These are phyloP conservation scores for Erinaceus europaeus DNA, from an alignment of 2,113 vertebrate genomes.

Conservation along the genomic window DNA sequence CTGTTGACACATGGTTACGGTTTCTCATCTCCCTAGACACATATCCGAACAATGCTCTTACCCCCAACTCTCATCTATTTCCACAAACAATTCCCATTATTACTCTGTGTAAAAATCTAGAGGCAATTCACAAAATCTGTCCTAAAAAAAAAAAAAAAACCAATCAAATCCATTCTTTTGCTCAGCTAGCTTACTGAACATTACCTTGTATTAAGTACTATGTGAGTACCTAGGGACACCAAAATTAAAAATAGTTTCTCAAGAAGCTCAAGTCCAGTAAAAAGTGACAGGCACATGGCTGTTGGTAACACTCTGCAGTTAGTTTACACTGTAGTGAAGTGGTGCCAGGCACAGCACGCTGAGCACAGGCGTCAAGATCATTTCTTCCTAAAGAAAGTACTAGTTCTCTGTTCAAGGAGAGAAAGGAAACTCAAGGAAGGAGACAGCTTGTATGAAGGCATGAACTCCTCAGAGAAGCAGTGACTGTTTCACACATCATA, in stretches of 20 bases:
- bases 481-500: not conserved
- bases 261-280: not conserved
- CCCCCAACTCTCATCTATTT: no score
- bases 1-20: no score
- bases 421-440: not conserved
- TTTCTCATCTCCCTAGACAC: no score
- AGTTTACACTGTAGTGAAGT: not conserved
- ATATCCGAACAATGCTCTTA: no score
- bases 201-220: not conserved
- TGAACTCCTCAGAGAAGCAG: not conserved
- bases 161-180: not conserved
- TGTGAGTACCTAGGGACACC: not conserved
- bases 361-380: not conserved
- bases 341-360: not conserved
- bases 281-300: not conserved
- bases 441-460: not conserved
- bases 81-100: no score
- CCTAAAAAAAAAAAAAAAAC: conserved; percentile 20
- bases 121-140: conserved; percentile 31
- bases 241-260: not conserved
- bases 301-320: not conserved
- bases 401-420: not conserved
- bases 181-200: not conserved
- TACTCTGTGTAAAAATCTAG: not conserved
- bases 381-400: not conserved